phyloP scores from a whole-genome alignment of 2,888 invertebrate genomes.

The Coelogynopora nodosa region DNA sequence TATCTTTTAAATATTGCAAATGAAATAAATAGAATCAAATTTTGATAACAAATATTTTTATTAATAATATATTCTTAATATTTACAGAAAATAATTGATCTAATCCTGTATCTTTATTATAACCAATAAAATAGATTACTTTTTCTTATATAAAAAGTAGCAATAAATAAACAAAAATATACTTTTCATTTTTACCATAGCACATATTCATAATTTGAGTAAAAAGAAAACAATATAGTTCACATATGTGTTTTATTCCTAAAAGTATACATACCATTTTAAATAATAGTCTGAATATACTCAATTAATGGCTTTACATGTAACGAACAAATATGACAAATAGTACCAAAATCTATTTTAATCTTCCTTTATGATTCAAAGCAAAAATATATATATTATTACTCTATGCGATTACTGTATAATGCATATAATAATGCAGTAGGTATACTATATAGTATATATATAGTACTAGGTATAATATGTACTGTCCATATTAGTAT shows the following conservation, averaged over 20 bases:
- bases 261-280: background rate
- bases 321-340: no score
- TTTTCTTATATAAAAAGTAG: background rate
- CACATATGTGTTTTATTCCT: background rate
- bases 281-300: background rate
- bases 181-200: background rate
- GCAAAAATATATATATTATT: no score
- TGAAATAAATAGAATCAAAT: background rate
- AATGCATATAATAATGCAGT: no score
- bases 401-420: no score
- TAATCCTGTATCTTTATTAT: background rate
- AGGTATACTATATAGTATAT: no score
- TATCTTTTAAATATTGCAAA: background rate
- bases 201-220: background rate
- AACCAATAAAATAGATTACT: background rate
- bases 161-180: background rate
- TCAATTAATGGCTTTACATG: background rate
- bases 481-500: no score
- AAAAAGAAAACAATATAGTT: background rate
- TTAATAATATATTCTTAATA: background rate
- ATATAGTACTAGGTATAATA: no score
- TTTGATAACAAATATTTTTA: background rate
- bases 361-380: no score
- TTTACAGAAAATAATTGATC: background rate
- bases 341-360: no score